A percentile compares a stretch with the other conserved stretches of the same genome.
Evolutionary conservation across 30 jellyfish, hydroid and myxozoan genomes (phyloP).

Genomic region (Aurelia sp.): DNA sequence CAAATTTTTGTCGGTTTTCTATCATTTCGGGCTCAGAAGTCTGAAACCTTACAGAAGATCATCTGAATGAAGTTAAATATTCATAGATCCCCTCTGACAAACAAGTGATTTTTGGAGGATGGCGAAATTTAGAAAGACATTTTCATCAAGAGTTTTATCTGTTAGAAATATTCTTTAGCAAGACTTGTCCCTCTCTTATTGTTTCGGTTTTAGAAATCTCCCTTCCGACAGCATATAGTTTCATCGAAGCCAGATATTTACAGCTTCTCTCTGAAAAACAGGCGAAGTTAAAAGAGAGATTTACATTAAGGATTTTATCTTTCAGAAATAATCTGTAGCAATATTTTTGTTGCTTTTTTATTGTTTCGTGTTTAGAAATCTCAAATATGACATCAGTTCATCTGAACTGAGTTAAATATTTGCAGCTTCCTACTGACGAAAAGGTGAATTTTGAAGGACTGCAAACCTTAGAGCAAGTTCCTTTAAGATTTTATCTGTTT

Average conservation of each 20-base stretch:
- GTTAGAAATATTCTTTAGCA: too few species aligned
- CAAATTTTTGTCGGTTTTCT: not conserved
- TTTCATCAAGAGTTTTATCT: too few species aligned
- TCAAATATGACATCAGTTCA: conserved; percentile 52
- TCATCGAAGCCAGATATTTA: conserved; percentile 30
- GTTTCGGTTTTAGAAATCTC: too few species aligned
- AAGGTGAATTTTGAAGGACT: conserved; percentile 3
- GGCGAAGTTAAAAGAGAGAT: too few species aligned
- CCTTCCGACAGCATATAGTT: not conserved
- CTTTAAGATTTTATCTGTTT: too few species aligned
- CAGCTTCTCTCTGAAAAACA: conserved; percentile 53
- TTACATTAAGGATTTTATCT: too few species aligned
- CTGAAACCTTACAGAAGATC: conserved; percentile 51
- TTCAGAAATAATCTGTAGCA: too few species aligned
- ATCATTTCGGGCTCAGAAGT: conserved; percentile 34
- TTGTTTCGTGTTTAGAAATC: conserved; percentile 23
- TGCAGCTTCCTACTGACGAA: conserved; percentile 59
- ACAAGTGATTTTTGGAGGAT: conserved; percentile 11
- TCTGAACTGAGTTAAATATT: conserved; percentile 55
- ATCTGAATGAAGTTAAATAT: conserved; percentile 59
- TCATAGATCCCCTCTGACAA: conserved; percentile 59
- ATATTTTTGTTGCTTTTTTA: not conserved
- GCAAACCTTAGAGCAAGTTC: too few species aligned
- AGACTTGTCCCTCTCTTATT: too few species aligned
- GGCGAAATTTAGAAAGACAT: too few species aligned